Percentiles rank a stretch among this genome's conserved stretches.
phyloP scores from a whole-genome alignment of 1,140 invertebrate species.

The Rhagoletis zephyria region DNA sequence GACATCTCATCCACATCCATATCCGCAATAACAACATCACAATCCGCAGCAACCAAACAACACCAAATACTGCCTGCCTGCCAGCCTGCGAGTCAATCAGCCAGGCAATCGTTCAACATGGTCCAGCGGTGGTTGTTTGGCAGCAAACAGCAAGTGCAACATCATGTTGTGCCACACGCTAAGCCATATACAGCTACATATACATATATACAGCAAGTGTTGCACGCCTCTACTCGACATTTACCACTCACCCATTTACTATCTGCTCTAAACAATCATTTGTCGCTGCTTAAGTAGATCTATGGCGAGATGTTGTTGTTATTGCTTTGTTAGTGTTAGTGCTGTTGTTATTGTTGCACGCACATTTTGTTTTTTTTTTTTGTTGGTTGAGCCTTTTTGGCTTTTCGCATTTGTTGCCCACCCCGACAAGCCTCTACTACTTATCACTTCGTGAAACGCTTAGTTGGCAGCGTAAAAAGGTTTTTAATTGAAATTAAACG shows the following conservation, averaged over 20 bases:
- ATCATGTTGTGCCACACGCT: conserved; percentile 68
- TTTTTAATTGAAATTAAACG: conserved; percentile 73
- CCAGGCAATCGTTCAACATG: not conserved
- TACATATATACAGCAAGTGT: conserved; percentile 66
- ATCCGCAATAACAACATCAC: conserved; percentile 32
- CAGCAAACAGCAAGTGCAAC: conserved; percentile 67
- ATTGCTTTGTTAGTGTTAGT: too few species aligned
- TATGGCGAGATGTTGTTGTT: not conserved
- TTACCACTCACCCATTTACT: conserved; percentile 23
- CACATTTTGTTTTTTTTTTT: not conserved
- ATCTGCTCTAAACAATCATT: conserved; percentile 44
- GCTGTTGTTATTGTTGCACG: conserved; percentile 55
- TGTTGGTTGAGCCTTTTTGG: conserved; percentile 60
- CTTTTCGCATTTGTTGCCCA: conserved; percentile 64
- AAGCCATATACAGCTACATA: conserved; percentile 59
- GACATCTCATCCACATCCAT: not conserved
- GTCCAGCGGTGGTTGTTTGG: conserved; percentile 51
- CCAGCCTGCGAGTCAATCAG: conserved; percentile 22
- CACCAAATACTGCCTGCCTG: conserved; percentile 9
- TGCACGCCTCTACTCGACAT: conserved; percentile 62
- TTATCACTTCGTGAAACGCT: not conserved
- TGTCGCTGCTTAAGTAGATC: not conserved
- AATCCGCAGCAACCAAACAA: conserved; percentile 44
- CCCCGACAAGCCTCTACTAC: not conserved
- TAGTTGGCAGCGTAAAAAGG: conserved; percentile 55